A percentile compares a stretch with the other conserved stretches of the same genome.
phyloP scores from a whole-genome alignment of 2,888 invertebrate species.

The Caenorhabditis wallacei region DNA sequence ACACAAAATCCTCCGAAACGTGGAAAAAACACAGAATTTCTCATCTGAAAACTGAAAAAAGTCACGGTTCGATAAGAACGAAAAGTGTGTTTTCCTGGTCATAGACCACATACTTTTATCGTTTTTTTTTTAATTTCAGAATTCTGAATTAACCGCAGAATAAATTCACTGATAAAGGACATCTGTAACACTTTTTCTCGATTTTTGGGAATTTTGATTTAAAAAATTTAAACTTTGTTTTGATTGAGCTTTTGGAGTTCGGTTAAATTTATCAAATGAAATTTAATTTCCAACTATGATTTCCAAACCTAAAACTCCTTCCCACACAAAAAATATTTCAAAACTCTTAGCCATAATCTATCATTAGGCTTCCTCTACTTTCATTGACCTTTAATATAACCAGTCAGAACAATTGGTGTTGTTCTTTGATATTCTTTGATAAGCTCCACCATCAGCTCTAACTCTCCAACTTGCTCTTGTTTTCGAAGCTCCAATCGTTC shows the following conservation, averaged over 20 bases:
- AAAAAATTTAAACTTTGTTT: too few relatives aligned
- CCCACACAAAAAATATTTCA: too few relatives aligned
- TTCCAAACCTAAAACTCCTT: too few relatives aligned
- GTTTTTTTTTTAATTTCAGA: conserved; percentile 1
- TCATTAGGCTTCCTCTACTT: not conserved
- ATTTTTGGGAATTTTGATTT: not conserved
- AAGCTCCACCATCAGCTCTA: too few relatives aligned
- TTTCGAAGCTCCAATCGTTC: conserved; percentile 5
- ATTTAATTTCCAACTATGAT: too few relatives aligned
- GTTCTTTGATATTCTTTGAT: not conserved
- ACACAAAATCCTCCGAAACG: not conserved
- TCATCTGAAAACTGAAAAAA: not conserved
- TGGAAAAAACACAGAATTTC: not conserved
- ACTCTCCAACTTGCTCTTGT: too few relatives aligned
- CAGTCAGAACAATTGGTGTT: not conserved
- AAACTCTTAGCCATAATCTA: too few relatives aligned
- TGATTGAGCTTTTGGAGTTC: too few relatives aligned
- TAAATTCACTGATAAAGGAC: not conserved
- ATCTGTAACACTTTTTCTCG: not conserved
- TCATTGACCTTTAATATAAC: not conserved
- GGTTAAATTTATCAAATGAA: too few relatives aligned
- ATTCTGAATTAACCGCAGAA: not conserved
- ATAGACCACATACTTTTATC: conserved; percentile 51
- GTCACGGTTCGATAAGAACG: conserved; percentile 50
- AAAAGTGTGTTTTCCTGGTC: conserved; percentile 36